Percentiles rank a stretch among this genome's conserved stretches.
These are phyloP conservation scores for Dicrurus megarhynchus DNA, from an alignment of 2,113 vertebrate genomes.

Conservation along the genomic window DNA sequence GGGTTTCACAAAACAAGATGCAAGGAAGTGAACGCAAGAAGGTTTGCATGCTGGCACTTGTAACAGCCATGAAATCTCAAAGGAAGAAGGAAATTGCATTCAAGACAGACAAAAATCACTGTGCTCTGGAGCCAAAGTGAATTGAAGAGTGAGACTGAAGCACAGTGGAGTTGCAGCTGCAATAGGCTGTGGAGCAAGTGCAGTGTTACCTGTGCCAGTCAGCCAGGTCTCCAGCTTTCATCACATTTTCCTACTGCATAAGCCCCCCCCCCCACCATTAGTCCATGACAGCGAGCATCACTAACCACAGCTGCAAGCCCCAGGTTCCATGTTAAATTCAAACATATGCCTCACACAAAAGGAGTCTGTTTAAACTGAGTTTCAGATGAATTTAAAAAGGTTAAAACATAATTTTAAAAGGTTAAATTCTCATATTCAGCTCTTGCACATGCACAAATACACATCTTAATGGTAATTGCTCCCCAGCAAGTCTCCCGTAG, in stretches of 20 bases:
- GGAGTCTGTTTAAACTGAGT: background rate
- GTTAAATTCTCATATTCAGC: background rate
- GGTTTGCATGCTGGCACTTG: slow-evolving; percentile 11
- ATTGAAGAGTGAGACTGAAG: background rate
- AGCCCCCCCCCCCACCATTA: background rate
- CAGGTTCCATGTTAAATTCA: background rate
- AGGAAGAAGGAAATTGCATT: background rate
- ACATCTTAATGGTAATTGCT: background rate
- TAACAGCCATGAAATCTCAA: background rate
- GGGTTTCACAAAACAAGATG: slow-evolving; percentile 47
- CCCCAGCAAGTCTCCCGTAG: background rate
- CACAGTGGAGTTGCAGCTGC: background rate
- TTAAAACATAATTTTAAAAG: background rate
- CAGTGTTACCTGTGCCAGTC: background rate
- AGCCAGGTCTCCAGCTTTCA: background rate
- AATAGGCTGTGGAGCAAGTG: background rate
- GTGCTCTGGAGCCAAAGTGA: background rate
- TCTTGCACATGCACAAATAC: background rate
- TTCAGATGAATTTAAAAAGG: background rate
- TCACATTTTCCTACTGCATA: background rate
- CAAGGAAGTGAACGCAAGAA: background rate
- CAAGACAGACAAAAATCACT: background rate
- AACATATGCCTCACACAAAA: background rate
- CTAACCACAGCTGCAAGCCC: background rate
- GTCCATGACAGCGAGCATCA: background rate